Evolutionary conservation across 2,888 invertebrate species (phyloP), one percentile per base, ranked within the genome.

Genomic region (Macrosiphum euphorbiae): DNA sequence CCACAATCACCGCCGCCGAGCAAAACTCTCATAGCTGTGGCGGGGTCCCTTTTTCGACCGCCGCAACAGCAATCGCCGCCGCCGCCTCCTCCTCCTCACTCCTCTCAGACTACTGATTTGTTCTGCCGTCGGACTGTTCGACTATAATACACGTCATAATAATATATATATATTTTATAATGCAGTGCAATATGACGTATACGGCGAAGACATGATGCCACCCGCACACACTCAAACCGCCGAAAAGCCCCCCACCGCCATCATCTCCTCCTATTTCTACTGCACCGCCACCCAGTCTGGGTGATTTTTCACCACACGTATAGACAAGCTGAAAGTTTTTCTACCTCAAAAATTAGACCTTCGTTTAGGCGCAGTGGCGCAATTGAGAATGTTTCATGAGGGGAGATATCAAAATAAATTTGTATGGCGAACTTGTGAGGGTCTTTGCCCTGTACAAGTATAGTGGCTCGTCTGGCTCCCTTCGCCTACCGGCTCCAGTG

Each of bases 51-150:
- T 92, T 92, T 92, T 41, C 35, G 35, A 61, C 50, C 26, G 50
- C 44, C 35, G 78, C 35, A 35, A 11, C 50, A 28, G 44, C 89
- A 90, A 90, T 52, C 35, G 92, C 26, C 61, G n/a, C n/a, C 58
- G 58, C 47, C 24, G 85, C 35, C 10, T 35, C 16, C 86, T 5
- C 44, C 44, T 44, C 44, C 44, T 44, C 44, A 44, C 44, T 44
- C 7, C 44, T 44, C 44, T 28, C 85, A 58, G 55, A 85, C 87
- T 61, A 26, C 50, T 86, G 35, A 92, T 92, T 92, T 87, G 92
- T 92, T 92, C 86, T 87, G 92, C 91, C 91, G 85, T 92, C 91
- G 58, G 91, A 35, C 86, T 61, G 52, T 61, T 61, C 28, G 16
- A 26, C 44, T 89, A 41, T 28, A 35, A 41, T 28, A 35, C 24